These are phyloP conservation scores for Phallusia fumigata DNA, from an alignment of 23 tunicate genomes.

Conservation along the genomic window DNA sequence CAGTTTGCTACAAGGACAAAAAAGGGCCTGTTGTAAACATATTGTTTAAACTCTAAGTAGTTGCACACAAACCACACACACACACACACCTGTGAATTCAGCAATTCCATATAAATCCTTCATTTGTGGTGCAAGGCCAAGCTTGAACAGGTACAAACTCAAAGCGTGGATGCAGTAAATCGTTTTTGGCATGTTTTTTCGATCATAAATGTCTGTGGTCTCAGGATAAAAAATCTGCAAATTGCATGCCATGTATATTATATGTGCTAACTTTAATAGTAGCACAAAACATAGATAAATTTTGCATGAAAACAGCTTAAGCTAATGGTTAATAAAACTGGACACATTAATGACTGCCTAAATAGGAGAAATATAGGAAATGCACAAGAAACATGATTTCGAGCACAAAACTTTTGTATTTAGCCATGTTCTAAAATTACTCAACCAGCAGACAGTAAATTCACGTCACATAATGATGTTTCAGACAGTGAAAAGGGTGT, in stretches of 20 bases:
- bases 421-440: no score
- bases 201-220: conserved; percentile 97
- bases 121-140: conserved; percentile 97
- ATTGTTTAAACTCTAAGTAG: background rate
- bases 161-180: conserved; percentile 97
- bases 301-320: no score
- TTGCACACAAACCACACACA: background rate
- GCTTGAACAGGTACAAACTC: conserved; percentile 79
- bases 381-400: no score
- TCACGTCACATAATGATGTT: no score
- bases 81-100: conserved; percentile 77
- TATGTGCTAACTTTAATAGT: background rate
- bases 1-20: background rate
- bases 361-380: no score
- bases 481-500: background rate
- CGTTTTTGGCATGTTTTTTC: conserved; percentile 94
- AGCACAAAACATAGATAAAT: no score
- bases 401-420: no score
- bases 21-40: background rate
- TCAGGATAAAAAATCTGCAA: conserved; percentile 95
- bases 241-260: background rate
- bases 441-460: no score
- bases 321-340: no score
- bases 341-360: no score
- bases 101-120: conserved; percentile 97